A percentile compares a stretch with the other conserved stretches of the same genome.
Conservation (phyloP, 2,797 vertebrate species). For the Rhynchonycteris naso region DNA sequence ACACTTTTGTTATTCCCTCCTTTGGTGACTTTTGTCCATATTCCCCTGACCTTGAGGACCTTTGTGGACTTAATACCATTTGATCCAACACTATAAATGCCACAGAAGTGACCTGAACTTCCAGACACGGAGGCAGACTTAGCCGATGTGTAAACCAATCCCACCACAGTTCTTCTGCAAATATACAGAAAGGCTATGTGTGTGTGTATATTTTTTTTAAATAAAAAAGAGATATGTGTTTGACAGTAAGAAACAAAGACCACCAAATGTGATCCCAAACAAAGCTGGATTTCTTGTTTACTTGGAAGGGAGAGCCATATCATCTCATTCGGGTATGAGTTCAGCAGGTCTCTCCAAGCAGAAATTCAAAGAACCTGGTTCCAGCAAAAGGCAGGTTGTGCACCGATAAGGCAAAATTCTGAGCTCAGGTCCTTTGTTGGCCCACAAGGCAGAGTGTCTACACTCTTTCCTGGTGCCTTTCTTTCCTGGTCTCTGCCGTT, state of each 20-base stretch:
- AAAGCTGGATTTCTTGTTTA: not conserved
- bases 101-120: not conserved
- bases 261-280: not conserved
- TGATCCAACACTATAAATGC: not conserved
- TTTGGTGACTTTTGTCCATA: not conserved
- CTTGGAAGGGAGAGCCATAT: not conserved
- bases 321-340: not conserved
- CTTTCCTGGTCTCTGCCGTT: not conserved
- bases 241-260: not conserved
- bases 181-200: not conserved
- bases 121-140: not conserved
- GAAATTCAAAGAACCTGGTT: not conserved
- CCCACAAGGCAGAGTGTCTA: not conserved
- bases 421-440: not conserved
- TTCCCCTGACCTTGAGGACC: not conserved
- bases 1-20: not conserved
- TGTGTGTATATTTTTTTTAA: not conserved
- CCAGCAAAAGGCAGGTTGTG: not conserved
- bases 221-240: not conserved
- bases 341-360: not conserved
- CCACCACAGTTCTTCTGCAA: not conserved
- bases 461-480: too few species aligned
- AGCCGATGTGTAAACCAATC: not conserved
- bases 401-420: not conserved
- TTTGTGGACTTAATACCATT: not conserved